Percentiles rank a stretch among this genome's conserved stretches.
These are phyloP conservation scores for Pogonus chalceus DNA, from an alignment of 1,140 invertebrate genomes.

Conservation along the genomic window DNA sequence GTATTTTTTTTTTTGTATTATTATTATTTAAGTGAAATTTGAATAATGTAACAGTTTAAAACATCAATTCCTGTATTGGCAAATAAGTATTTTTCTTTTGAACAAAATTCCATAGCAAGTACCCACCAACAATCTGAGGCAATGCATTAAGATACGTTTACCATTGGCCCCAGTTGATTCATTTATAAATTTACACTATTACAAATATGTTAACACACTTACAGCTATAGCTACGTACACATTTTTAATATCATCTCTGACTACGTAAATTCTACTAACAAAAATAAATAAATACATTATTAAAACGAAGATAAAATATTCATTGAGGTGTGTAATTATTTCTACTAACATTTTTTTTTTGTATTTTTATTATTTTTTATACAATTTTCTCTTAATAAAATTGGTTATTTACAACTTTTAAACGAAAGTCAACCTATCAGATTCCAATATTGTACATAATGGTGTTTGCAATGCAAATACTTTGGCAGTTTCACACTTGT, in stretches of 20 bases:
- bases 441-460: conserved; percentile 8
- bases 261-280: conserved; percentile 2
- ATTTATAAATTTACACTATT: conserved; percentile 3
- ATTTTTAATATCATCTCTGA: conserved; percentile 1
- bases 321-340: background rate
- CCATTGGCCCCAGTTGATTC: conserved; percentile 2
- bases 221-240: background rate
- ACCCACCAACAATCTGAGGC: background rate
- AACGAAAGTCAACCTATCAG: conserved; percentile 1
- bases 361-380: background rate
- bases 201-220: conserved; percentile 6
- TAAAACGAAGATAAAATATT: background rate
- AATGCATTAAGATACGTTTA: conserved; percentile 5
- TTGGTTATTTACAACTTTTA: conserved; percentile 1
- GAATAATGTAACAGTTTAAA: no score
- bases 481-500: conserved; percentile 6
- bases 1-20: no score
- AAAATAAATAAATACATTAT: conserved; percentile 5
- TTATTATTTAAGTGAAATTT: no score
- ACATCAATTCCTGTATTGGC: no score
- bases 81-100: background rate
- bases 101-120: background rate
- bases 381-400: conserved; percentile 6
- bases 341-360: background rate
- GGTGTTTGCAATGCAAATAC: conserved; percentile 6